Percentiles rank a stretch among this genome's conserved stretches.
phyloP scores from a whole-genome alignment of 1,140 invertebrate genomes.

The Nomia melanderi region DNA sequence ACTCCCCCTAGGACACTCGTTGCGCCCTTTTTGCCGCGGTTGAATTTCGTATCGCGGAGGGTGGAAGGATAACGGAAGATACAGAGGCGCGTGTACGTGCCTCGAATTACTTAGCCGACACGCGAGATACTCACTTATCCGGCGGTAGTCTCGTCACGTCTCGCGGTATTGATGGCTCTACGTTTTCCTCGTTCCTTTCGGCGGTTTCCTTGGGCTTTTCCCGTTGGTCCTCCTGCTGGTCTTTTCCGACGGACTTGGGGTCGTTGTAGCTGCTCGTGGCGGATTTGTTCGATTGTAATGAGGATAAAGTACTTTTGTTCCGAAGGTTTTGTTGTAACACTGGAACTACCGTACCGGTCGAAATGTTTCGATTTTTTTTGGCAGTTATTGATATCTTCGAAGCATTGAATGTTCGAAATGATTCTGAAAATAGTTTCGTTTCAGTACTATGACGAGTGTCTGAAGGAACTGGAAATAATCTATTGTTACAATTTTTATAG shows the following conservation, averaged over 20 bases:
- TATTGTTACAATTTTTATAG: too few relatives aligned
- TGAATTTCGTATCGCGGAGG: conserved; percentile 27
- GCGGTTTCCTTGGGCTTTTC: neutral
- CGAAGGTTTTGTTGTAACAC: too few relatives aligned
- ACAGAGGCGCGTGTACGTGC: conserved; percentile 17
- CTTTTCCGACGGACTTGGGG: neutral
- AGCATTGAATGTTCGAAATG: too few relatives aligned
- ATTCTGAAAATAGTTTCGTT: too few relatives aligned
- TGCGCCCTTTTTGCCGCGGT: conserved; percentile 39
- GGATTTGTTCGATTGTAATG: too few relatives aligned
- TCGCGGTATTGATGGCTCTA: conserved; percentile 20
- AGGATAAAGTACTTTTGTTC: too few relatives aligned
- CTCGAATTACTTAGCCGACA: conserved; percentile 19
- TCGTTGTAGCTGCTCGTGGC: too few relatives aligned
- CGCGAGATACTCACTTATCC: neutral
- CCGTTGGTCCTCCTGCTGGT: neutral
- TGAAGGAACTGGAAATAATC: too few relatives aligned
- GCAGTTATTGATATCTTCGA: too few relatives aligned
- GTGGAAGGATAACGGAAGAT: conserved; percentile 33
- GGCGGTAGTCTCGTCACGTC: conserved; percentile 32
- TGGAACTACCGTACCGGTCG: too few relatives aligned
- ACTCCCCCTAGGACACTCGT: conserved; percentile 43
- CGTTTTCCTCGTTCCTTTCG: neutral
- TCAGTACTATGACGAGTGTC: too few relatives aligned
- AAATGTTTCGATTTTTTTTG: too few relatives aligned